Conservation (phyloP, 2,113 vertebrate species). For the Candoia aspera region DNA sequence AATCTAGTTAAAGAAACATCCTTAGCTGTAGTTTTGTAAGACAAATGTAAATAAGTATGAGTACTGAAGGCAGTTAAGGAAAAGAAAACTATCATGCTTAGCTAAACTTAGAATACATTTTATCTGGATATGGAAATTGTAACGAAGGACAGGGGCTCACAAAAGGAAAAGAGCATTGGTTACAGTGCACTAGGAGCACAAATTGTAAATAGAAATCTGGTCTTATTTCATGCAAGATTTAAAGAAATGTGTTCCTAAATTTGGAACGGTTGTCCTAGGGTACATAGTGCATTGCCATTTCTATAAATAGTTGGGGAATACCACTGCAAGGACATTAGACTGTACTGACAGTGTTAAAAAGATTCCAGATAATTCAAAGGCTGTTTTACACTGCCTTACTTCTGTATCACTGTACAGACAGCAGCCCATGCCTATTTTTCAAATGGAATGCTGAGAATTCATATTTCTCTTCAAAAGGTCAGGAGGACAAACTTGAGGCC, state of each 20-base stretch:
- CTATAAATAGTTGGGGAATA: conserved; percentile 72
- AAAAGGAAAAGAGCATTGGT: conserved; percentile 53
- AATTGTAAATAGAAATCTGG: conserved; percentile 42
- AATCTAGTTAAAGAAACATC: conserved; percentile 45
- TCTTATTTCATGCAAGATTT: conserved; percentile 39
- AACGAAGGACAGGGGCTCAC: conserved; percentile 36
- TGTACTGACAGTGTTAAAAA: conserved; percentile 55
- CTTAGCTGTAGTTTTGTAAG: conserved; percentile 33
- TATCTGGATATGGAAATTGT: neutral
- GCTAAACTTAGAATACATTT: neutral
- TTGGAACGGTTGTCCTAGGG: conserved; percentile 39
- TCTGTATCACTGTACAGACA: conserved; percentile 22
- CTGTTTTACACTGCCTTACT: conserved; percentile 48
- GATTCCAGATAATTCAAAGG: conserved; percentile 58
- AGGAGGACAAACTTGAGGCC: neutral
- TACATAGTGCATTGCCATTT: conserved; percentile 54
- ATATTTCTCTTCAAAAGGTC: conserved; percentile 4
- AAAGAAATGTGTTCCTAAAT: conserved; percentile 33
- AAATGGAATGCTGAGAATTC: conserved; percentile 27
- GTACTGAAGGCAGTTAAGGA: neutral
- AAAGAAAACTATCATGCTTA: neutral
- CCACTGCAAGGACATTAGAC: conserved; percentile 67
- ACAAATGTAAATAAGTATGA: neutral
- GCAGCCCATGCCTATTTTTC: conserved; percentile 33
- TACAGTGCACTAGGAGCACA: conserved; percentile 52